Conservation (phyloP, 1,140 invertebrate genomes). For the Halictus rubicundus region DNA sequence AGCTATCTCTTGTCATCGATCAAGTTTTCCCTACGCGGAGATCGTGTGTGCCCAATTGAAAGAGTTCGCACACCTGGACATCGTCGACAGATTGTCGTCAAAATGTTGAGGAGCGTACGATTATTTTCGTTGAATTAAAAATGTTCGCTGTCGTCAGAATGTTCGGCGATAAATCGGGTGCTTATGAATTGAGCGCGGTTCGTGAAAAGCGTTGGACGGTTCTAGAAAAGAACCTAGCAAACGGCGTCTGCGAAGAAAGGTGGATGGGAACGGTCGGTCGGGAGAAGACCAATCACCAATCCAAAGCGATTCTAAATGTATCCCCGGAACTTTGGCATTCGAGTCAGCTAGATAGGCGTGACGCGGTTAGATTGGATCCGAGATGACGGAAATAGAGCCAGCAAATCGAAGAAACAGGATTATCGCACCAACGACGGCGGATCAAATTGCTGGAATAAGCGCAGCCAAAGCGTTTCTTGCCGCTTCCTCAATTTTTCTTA, state of each 20-base stretch:
- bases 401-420: conserved; percentile 39
- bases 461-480: not conserved
- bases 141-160: too few species aligned
- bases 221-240: not conserved
- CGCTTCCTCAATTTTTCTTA: conserved; percentile 34
- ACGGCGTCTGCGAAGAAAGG: not conserved
- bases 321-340: not conserved
- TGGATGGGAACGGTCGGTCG: not conserved
- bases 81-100: too few species aligned
- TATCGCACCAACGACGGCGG: conserved; percentile 7
- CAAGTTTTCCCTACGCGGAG: not conserved
- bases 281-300: not conserved
- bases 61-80: too few species aligned
- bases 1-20: not conserved
- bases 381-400: conserved; percentile 47
- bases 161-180: too few species aligned
- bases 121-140: too few species aligned
- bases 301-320: not conserved
- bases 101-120: too few species aligned
- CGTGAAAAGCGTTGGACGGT: too few species aligned
- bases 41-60: too few species aligned
- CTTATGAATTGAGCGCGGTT: too few species aligned
- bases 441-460: conserved; percentile 34
- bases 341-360: not conserved
- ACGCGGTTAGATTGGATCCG: conserved; percentile 35